Evolutionary conservation across 2,797 vertebrate species (phyloP), one percentile per base, ranked within the genome.

Genomic region (Sardinella longiceps): DNA sequence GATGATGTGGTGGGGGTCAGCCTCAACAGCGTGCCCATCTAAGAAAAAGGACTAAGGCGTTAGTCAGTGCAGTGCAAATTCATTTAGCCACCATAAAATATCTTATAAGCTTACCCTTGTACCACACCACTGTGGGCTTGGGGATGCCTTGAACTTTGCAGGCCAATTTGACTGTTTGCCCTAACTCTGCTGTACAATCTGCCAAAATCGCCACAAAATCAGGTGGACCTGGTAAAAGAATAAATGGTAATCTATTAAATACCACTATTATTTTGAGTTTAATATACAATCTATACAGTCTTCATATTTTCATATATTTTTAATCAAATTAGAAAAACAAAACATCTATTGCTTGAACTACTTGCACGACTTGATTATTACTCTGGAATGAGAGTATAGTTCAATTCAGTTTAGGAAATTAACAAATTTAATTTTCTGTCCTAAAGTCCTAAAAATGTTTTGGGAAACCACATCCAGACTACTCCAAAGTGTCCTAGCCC

Each of bases 1-100:
- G 86, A 99, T 96, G 87, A 99, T 99, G 91, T 99, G 98, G 89
- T 99, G 98, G 58, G 97, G 97, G 89, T 98, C 97, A 4, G 97
- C 96, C 86, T 97, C 97, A 87, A 99, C 97, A 0, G 95, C 45
- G 1, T 96, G 97, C 11, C 98, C 98, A 80, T 99, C 98, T 99
- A 86, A 70, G n/a, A 12, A 77, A 7, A 37, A 39, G n/a, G 56
- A 25, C 4, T n/a, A n/a, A n/a, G 0, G 53, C 2, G 23, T 7
- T 58, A 58, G 53, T n/a, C 56, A 25, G 7, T 58, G 53, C 23
- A 9, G 23, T 2, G 9, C 20, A 56, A 60, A 25, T 60, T 18
- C 0, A 70, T 30, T 39, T 77, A 39, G 33, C 30, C 33, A 43
- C 37, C 15, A 7, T 39, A 39, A 39, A 70, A 77, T 39, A 77